Evolutionary conservation across 2,888 invertebrate genomes (phyloP).

Genomic region (Hypercompe scribonia): DNA sequence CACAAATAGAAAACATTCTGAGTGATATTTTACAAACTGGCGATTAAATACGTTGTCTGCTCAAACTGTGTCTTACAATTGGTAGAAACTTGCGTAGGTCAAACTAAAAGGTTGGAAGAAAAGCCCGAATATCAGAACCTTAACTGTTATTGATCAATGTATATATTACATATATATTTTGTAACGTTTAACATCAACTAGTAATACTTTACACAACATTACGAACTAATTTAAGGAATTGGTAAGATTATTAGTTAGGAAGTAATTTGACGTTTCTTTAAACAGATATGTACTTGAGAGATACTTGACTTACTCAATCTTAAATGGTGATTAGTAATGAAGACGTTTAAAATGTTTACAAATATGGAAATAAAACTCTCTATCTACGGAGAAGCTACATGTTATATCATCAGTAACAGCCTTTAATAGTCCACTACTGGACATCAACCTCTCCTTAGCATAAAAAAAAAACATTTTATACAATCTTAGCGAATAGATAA

Average conservation of each 20-base stretch:
- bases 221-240: slow-evolving; percentile 52
- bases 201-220: slow-evolving; percentile 72
- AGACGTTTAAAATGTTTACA: slow-evolving; percentile 34
- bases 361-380: slow-evolving; percentile 32
- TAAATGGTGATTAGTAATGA: slow-evolving; percentile 43
- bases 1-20: slow-evolving; percentile 52
- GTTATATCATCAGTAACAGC: slow-evolving; percentile 16
- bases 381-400: slow-evolving; percentile 21
- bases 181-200: slow-evolving; percentile 66
- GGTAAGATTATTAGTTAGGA: slow-evolving; percentile 58
- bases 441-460: no score
- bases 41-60: slow-evolving; percentile 32
- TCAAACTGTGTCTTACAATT: slow-evolving; percentile 28
- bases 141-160: slow-evolving; percentile 46
- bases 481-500: slow-evolving; percentile 39
- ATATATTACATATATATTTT: slow-evolving; percentile 48
- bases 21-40: slow-evolving; percentile 52
- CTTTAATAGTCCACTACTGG: no score
- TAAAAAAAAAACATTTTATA: no score
- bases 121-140: slow-evolving; percentile 25
- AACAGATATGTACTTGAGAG: slow-evolving; percentile 80
- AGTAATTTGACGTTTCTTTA: slow-evolving; percentile 72
- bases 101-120: slow-evolving; percentile 22
- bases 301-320: slow-evolving; percentile 62
- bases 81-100: slow-evolving; percentile 17